These are phyloP conservation scores for Pogona vitticeps DNA, from an alignment of 2,113 vertebrate species.

Conservation along the genomic window DNA sequence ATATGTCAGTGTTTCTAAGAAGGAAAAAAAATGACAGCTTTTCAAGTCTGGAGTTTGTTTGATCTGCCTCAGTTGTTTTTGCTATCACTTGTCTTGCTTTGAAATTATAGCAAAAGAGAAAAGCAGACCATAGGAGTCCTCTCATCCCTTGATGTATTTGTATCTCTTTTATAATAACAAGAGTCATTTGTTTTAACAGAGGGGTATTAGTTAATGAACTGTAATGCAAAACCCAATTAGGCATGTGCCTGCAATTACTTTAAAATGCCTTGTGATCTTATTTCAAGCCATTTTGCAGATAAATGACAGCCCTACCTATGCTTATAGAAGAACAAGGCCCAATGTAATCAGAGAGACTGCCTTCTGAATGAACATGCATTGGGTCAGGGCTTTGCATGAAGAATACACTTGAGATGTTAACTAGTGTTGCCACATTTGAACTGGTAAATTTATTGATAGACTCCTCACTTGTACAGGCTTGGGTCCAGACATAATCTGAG, in stretches of 20 bases:
- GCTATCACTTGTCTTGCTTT: slow-evolving; percentile 25
- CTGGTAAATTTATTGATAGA: not conserved
- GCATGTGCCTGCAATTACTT: not conserved
- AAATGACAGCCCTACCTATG: not conserved
- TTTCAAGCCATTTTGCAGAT: slow-evolving; percentile 18
- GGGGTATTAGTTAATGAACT: slow-evolving; percentile 48
- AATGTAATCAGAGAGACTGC: not conserved
- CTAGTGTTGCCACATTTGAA: not conserved
- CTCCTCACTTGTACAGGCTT: not conserved
- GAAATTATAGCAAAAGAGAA: slow-evolving; percentile 10
- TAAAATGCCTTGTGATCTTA: rapidly evolving
- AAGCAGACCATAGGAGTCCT: slow-evolving; percentile 46
- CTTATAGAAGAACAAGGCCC: not conserved
- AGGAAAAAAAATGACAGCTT: not conserved
- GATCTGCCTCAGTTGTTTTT: slow-evolving; percentile 34
- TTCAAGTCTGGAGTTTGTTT: not conserved
- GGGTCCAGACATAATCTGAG: not conserved
- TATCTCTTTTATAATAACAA: slow-evolving; percentile 31
- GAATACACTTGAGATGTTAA: not conserved
- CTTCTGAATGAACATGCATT: not conserved
- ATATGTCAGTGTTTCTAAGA: slow-evolving; percentile 1
- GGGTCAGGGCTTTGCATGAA: not conserved
- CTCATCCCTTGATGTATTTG: slow-evolving; percentile 39
- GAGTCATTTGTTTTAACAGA: slow-evolving; percentile 20
- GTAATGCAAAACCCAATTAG: rapidly evolving